Evolutionary conservation across 2,113 vertebrate species (phyloP).

Genomic region (Hystrix brachyura): DNA sequence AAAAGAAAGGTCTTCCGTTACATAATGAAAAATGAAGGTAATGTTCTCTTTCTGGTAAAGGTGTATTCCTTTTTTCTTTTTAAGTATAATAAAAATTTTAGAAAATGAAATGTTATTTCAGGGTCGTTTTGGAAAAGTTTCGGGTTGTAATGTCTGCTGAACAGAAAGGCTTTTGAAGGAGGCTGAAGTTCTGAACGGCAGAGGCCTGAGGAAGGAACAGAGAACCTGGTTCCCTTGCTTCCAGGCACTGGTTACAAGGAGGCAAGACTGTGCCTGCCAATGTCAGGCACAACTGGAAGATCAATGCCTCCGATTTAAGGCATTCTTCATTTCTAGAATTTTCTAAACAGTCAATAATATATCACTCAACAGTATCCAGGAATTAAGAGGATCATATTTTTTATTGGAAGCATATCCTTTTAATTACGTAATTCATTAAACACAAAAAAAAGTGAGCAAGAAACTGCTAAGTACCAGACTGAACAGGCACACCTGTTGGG

Average conservation of each 20-base stretch:
- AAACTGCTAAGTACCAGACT: neutral
- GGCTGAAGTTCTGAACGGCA: neutral
- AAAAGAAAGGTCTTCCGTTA: constrained; percentile 27
- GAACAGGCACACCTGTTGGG: neutral
- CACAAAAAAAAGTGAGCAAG: neutral
- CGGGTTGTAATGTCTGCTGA: neutral
- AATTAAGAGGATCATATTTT: neutral
- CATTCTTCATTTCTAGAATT: constrained; percentile 48
- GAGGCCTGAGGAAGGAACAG: neutral
- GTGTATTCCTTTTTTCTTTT: neutral
- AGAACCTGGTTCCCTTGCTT: neutral
- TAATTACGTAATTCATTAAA: neutral
- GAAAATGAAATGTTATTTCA: constrained; percentile 57
- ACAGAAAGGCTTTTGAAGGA: neutral
- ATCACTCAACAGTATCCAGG: neutral
- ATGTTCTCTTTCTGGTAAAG: neutral
- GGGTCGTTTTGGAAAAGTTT: constrained; percentile 35
- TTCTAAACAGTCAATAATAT: neutral
- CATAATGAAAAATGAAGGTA: constrained; percentile 23
- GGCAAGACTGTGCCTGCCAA: neutral
- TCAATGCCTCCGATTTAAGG: neutral
- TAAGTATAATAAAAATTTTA: constrained; percentile 51
- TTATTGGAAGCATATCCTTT: neutral
- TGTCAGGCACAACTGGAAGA: accelerated
- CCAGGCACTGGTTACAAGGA: neutral